phyloP scores from a whole-genome alignment of 2,797 vertebrate genomes.

The Muscicapa comitata region DNA sequence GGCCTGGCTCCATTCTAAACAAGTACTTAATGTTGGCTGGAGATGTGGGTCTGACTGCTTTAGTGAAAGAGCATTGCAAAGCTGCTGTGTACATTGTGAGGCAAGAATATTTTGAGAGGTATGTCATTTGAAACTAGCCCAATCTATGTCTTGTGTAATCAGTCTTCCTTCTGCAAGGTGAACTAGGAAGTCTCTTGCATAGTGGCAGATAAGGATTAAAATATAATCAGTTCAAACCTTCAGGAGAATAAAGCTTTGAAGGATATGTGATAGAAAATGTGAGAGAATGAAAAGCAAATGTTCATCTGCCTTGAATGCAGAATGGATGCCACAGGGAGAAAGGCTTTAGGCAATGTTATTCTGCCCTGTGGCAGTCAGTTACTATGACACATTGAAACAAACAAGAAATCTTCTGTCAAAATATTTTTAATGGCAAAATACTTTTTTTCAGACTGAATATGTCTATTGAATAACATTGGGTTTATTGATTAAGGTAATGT shows the following conservation, averaged over 20 bases:
- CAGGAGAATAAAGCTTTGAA: constrained; percentile 8
- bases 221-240: background rate
- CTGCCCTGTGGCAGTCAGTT: constrained; percentile 26
- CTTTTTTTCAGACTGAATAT: background rate
- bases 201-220: constrained; percentile 4
- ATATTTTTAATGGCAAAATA: constrained; percentile 36
- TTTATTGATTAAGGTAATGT: background rate
- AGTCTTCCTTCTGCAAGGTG: background rate
- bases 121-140: background rate
- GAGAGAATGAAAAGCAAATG: constrained; percentile 3
- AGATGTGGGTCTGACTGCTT: background rate
- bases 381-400: constrained; percentile 11
- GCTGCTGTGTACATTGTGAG: background rate
- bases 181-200: background rate
- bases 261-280: background rate
- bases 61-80: background rate
- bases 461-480: background rate
- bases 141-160: background rate
- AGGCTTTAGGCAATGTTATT: constrained; percentile 29
- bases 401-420: constrained; percentile 28
- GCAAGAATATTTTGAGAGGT: background rate
- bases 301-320: constrained; percentile 23
- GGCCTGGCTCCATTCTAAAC: background rate
- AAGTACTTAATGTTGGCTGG: background rate
- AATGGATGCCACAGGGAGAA: constrained; percentile 21